These are phyloP conservation scores for Holacanthus passer DNA, from an alignment of 2,113 vertebrate species.

Conservation along the genomic window DNA sequence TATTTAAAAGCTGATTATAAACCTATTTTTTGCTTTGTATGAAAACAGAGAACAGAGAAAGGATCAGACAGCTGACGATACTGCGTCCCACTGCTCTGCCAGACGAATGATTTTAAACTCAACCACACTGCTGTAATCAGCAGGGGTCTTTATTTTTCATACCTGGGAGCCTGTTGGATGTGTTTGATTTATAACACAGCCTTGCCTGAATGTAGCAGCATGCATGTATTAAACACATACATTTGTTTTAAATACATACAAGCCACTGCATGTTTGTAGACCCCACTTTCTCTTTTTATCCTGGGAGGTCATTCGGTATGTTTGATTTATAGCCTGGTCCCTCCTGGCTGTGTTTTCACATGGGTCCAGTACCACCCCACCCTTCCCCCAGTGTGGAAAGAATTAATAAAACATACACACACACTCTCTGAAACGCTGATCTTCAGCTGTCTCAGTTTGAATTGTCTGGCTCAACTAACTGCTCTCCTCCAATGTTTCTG, in stretches of 20 bases:
- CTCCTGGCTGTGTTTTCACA: constrained; percentile 67
- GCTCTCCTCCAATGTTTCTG: constrained; percentile 4
- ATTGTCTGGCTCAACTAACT: background rate
- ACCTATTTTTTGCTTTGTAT: constrained; percentile 41
- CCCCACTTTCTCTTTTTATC: constrained; percentile 18
- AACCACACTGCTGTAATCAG: constrained; percentile 5
- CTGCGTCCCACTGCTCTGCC: constrained; percentile 26
- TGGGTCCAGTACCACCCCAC: constrained; percentile 33
- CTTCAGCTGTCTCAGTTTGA: background rate
- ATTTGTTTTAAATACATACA: constrained; percentile 65
- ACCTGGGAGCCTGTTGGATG: constrained; percentile 56
- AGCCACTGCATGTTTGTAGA: constrained; percentile 20
- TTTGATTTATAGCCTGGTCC: constrained; percentile 68
- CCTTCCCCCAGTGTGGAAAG: constrained; percentile 54
- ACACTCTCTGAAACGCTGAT: constrained; percentile 14
- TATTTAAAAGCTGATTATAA: constrained; percentile 32
- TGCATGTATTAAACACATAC: constrained; percentile 44
- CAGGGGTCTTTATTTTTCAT: constrained; percentile 65
- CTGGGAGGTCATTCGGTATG: constrained; percentile 64
- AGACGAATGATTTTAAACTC: constrained; percentile 13
- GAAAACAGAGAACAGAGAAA: constrained; percentile 41
- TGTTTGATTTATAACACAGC: constrained; percentile 64
- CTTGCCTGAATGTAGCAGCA: constrained; percentile 22
- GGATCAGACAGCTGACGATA: constrained; percentile 42
- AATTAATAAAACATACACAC: constrained; percentile 49